Percentiles rank a stretch among this genome's conserved stretches.
Evolutionary conservation across 2,888 invertebrate genomes (phyloP).

Genomic region (Sialis fuliginosa): DNA sequence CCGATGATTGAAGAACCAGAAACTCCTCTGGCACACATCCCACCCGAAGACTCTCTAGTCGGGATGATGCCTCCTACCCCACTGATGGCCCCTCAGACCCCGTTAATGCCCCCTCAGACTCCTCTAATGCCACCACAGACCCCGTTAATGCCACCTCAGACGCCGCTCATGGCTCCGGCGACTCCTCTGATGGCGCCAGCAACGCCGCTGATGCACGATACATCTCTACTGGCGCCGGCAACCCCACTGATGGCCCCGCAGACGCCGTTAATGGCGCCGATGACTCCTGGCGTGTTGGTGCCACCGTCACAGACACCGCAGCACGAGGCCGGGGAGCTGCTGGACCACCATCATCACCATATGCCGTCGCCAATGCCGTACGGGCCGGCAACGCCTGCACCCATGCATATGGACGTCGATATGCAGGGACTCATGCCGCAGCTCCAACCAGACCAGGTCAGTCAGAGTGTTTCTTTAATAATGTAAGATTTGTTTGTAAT

Average conservation of each 20-base stretch:
- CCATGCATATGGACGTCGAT: conserved; percentile 27
- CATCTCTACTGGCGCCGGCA: conserved; percentile 14
- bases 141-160: conserved; percentile 11
- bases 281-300: conserved; percentile 10
- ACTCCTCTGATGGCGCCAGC: conserved; percentile 12
- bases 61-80: conserved; percentile 21
- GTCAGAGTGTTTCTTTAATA: conserved; percentile 19
- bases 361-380: conserved; percentile 19
- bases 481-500: too few species aligned
- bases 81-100: conserved; percentile 16
- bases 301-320: conserved; percentile 12
- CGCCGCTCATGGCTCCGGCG: conserved; percentile 13
- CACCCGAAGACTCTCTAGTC: conserved; percentile 18
- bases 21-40: conserved; percentile 18
- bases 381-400: conserved; percentile 30
- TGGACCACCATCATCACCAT: conserved; percentile 25
- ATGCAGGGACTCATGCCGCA: conserved; percentile 40
- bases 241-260: conserved; percentile 18
- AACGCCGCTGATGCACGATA: conserved; percentile 1
- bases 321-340: conserved; percentile 18
- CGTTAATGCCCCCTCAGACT: conserved; percentile 13
- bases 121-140: conserved; percentile 15
- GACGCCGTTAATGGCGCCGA: conserved; percentile 16
- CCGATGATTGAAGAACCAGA: conserved; percentile 20
- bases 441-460: conserved; percentile 36